Evolutionary conservation across 2,888 invertebrate species (phyloP), one percentile per base, ranked within the genome.

Genomic region (Scaeva pyrastri): DNA sequence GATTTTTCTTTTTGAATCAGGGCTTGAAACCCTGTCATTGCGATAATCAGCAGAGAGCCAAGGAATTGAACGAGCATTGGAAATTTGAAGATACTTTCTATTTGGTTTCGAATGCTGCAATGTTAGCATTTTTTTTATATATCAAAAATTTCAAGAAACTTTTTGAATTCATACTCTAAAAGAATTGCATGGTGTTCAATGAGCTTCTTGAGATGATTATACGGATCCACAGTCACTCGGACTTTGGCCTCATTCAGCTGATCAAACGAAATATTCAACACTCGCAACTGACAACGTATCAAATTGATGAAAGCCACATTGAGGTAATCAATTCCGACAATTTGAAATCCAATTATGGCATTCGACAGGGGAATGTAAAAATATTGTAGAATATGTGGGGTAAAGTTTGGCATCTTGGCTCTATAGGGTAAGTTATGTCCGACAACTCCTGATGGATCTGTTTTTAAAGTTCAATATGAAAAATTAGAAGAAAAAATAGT

Each of bases 271-370:
- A 90, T 56, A 71, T 88, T 90, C 5, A 91, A 83, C 0, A 90
- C 88, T 62, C 89, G 89, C 1, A 91, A 83, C 23, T 91, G 90
- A 87, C 89, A 89, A 16, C 90, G 89, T n/a, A 90, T 89, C 36
- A 91, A 90, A 70, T 89, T 90, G 81, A 91, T 90, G 2, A 90
- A 76, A 8, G 89, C 88, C 1, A 90, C 80, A 77, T 90, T 90
- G 2, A 91, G 83, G 74, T 88, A 90, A 82, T 91, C 91, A 1
- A 90, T 88, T 11, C 89, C 74, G 0, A 90, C 88, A 14, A 89
- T 88, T 77, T 89, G 89, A 14, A 90, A 48, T 0, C 88, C 89
- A 55, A 88, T 60, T 0, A 90, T 36, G 0, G 88, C 19, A 5
- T 89, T 88, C n/a, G 89, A 79, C 0, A 89, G 0, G 0, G 89